Evolutionary conservation across 2,888 invertebrate species (phyloP).

Genomic region (Neoscelio sp.): DNA sequence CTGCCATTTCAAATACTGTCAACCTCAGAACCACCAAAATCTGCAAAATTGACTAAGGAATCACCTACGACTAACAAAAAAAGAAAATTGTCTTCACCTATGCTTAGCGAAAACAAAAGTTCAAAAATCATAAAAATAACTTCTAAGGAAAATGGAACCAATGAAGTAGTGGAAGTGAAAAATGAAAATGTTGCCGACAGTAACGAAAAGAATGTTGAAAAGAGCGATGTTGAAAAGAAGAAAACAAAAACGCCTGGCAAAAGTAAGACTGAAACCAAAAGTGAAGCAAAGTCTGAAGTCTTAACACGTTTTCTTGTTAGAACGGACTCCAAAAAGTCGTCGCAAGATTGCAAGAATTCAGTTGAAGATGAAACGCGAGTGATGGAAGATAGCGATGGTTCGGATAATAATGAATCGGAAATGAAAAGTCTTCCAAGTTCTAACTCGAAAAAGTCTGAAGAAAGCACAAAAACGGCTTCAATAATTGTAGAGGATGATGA

Average conservation of each 20-base stretch:
- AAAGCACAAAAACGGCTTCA: no score
- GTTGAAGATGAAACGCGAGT: conserved; percentile 7
- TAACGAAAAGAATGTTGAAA: conserved; percentile 23
- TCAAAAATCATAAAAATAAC: conserved; percentile 75
- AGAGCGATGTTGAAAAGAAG: conserved; percentile 36
- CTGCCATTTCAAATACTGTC: conserved; percentile 77
- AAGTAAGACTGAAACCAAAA: conserved; percentile 67
- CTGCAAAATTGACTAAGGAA: conserved; percentile 60
- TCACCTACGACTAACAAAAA: conserved; percentile 75
- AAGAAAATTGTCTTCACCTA: conserved; percentile 75
- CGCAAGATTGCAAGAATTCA: conserved; percentile 5
- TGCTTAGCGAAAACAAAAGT: conserved; percentile 70
- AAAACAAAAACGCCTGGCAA: conserved; percentile 47
- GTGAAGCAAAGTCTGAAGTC: conserved; percentile 56
- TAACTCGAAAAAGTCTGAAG: no score
- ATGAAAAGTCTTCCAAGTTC: no score
- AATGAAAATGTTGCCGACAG: conserved; percentile 20
- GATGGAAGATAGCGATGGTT: conserved; percentile 34
- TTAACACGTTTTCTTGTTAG: conserved; percentile 70
- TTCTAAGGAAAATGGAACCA: conserved; percentile 71
- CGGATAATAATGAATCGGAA: conserved; percentile 39
- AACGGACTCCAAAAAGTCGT: conserved; percentile 26
- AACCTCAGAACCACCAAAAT: conserved; percentile 69
- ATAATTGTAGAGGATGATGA: no score
- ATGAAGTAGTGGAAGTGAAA: conserved; percentile 19